Conservation (phyloP, 2,888 invertebrate species). For the Macrosoma leucophasiata region DNA sequence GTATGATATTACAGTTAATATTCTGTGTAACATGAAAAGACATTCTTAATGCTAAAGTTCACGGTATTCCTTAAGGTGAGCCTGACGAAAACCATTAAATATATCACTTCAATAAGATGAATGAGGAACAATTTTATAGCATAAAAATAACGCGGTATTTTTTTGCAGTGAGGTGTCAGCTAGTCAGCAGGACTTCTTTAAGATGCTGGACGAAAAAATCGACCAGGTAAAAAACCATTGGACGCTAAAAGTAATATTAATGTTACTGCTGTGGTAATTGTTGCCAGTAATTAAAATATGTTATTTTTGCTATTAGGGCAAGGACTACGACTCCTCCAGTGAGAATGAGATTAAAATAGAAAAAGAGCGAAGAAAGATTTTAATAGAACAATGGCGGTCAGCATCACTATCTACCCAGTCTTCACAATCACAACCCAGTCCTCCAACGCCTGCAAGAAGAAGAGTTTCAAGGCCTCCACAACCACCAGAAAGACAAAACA, state of each 20-base stretch:
- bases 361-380: conserved; percentile 78
- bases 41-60: too few species aligned
- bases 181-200: conserved; percentile 95
- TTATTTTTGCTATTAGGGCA: conserved; percentile 74
- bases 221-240: conserved; percentile 82
- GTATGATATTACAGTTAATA: too few species aligned
- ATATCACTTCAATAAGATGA: too few species aligned
- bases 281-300: neutral
- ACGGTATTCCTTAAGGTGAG: too few species aligned
- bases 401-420: conserved; percentile 76
- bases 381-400: conserved; percentile 86
- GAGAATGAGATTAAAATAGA: conserved; percentile 84
- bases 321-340: conserved; percentile 86
- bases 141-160: conserved; percentile 13
- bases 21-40: too few species aligned
- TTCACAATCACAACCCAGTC: conserved; percentile 49
- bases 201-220: conserved; percentile 94
- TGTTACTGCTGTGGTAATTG: neutral
- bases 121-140: too few species aligned
- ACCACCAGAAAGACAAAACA: conserved; percentile 57
- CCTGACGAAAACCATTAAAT: too few species aligned
- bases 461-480: conserved; percentile 48
- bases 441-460: conserved; percentile 56
- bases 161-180: conserved; percentile 88
- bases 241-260: neutral